Evolutionary conservation across 2,888 invertebrate genomes (phyloP), one percentile per base, ranked within the genome.

Genomic region (Tolmerus cingulatus): DNA sequence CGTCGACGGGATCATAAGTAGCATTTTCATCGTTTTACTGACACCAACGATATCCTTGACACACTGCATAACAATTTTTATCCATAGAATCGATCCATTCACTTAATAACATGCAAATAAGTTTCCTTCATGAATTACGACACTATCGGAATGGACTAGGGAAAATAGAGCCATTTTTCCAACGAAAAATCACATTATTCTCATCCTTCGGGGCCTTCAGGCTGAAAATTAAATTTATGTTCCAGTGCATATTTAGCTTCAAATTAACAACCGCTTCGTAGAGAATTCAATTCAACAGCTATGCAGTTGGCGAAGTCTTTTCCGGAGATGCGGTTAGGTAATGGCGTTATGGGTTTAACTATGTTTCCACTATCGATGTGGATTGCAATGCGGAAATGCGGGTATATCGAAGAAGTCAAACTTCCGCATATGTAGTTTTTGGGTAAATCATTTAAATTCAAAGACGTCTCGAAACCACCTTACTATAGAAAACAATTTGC

Each of bases 11-110:
- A 8, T 74, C 16, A n/a, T 34, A 74, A 74, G 30, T 34, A 74
- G 34, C 74, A 74, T 74, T 74, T 74, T 74, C 74, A 74, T 74
- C 74, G 74, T 30, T 74, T 74, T 74, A 74, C 3, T 74, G 74
- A 30, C 30, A 74, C 30, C 74, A 34, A 30, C 12, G 74, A 74
- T 74, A 74, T 74, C 74, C 74, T 74, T 74, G 74, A 74, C 74
- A 74, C 34, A 12, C 74, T n/a, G 74, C 74, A 74, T 74, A 74
- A 74, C 30, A 74, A 34, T 30, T 27, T 19, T 55, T 30, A 74
- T 16, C 74, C 74, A 8, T 34, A 34, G 27, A 16, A n/a, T n/a
- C 74, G 27, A 27, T 34, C 74, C 74, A 12, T 74, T 74, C 74
- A 34, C 14, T 74, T 74, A 74, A 74, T 74, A 27, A 34, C 74